Evolutionary conservation across 2,888 invertebrate genomes (phyloP), one percentile per base, ranked within the genome.

Genomic region (Hypomecis punctinalis): DNA sequence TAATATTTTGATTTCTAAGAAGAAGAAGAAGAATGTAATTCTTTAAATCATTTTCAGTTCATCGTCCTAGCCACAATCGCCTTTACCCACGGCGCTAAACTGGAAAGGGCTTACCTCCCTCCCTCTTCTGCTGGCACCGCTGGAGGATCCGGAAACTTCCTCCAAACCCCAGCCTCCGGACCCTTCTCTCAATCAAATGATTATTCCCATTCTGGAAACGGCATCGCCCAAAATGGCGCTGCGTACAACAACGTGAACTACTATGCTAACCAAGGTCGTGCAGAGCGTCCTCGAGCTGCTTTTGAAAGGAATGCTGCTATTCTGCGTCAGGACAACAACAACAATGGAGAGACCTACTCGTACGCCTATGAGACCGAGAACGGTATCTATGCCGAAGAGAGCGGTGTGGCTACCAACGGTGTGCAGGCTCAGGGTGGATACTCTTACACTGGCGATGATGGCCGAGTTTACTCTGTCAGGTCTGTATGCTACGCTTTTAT

Each of bases 381-480:
- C 66, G 92, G 92, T 3, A 92, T 93, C 45, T 77, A 72, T 62
- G 92, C 87, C 63, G 91, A 91, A 61, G 91, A 92, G 61, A 88
- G 70, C 65, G 92, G 91, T 33, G 86, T 90, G 4, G 92, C 90
- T 0, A 86, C 86, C 6, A 85, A 92, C 54, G 92, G 92, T 23
- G 92, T 91, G 0, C 85, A 85, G 60, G 89, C 91, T 71, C 88
- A 90, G 68, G 92, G 93, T 40, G 87, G 88, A 1, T 92, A 78
- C 62, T 85, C 90, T 6, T 93, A 91, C 72, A 88, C 87, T 71
- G 92, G 91, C 56, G 92, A 91, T 73, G 92, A 93, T 77, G 92
- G 92, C 46, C 79, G 86, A 63, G 83, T 90, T 46, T 92, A 92
- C 76, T 88, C 84, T 59, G 74, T 92, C 54, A 90, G 86, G 91